Conservation (phyloP, 2,888 invertebrate genomes). For the Troides aeacus region DNA sequence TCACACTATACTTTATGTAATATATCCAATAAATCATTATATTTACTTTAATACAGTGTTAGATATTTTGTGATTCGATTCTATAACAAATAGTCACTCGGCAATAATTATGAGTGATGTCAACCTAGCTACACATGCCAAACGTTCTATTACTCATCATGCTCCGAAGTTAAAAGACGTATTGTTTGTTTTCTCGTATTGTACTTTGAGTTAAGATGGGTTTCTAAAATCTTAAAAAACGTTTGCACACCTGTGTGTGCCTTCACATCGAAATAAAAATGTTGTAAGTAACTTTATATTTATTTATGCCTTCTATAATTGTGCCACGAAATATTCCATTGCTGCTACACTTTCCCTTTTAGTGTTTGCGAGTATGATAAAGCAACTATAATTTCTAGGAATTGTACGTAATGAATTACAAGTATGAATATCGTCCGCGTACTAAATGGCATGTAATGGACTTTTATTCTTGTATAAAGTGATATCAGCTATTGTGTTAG, state of each 20-base stretch:
- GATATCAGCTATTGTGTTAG: too few species aligned
- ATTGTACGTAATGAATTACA: not conserved
- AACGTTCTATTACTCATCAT: constrained; percentile 69
- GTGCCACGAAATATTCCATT: constrained; percentile 18
- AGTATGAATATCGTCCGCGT: not conserved
- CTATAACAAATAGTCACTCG: too few species aligned
- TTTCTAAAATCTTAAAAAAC: constrained; percentile 82
- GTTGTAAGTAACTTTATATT: constrained; percentile 80
- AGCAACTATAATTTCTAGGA: constrained; percentile 5
- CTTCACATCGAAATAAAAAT: constrained; percentile 80
- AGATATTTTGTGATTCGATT: too few species aligned
- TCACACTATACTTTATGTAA: too few species aligned
- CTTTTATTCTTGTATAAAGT: too few species aligned
- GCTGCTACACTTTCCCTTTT: constrained; percentile 15
- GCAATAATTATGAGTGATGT: too few species aligned
- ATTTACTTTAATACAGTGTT: too few species aligned
- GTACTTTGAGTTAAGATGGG: constrained; percentile 84
- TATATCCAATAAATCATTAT: too few species aligned
- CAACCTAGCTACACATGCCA: too few species aligned
- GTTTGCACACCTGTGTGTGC: constrained; percentile 88
- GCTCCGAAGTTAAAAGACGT: constrained; percentile 64
- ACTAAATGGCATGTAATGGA: not conserved
- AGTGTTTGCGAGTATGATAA: constrained; percentile 4
- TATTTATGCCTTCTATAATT: constrained; percentile 16
- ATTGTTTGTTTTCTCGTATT: constrained; percentile 69